phyloP scores from a whole-genome alignment of 2,888 invertebrate genomes.

The Theristus sp. region DNA sequence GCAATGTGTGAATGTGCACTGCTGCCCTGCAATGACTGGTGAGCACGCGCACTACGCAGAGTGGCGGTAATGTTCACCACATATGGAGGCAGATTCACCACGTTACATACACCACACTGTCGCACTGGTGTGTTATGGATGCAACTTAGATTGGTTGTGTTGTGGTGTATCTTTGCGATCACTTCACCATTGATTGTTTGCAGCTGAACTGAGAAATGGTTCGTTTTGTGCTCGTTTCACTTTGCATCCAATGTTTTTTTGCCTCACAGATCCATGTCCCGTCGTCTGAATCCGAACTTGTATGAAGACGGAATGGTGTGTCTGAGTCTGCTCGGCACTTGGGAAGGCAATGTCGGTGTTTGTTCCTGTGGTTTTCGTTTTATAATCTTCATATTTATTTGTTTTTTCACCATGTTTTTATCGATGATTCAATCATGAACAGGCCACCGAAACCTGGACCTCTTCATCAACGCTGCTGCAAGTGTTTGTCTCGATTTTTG shows the following conservation, averaged over 20 bases:
- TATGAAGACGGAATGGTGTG: constrained; percentile 86
- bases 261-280: constrained; percentile 39
- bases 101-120: too few relatives aligned
- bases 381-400: neutral
- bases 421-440: neutral
- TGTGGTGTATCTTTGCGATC: too few relatives aligned
- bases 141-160: too few relatives aligned
- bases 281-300: constrained; percentile 79
- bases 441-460: constrained; percentile 76
- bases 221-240: neutral
- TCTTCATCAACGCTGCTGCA: constrained; percentile 53
- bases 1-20: too few relatives aligned
- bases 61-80: neutral
- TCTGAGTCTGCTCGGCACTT: constrained; percentile 77
- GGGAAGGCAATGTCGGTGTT: constrained; percentile 58
- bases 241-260: neutral
- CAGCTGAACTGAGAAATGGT: neutral
- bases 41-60: neutral
- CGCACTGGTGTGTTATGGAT: too few relatives aligned
- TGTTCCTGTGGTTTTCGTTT: constrained; percentile 2
- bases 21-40: neutral
- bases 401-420: neutral
- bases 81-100: too few relatives aligned
- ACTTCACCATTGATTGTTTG: too few relatives aligned
- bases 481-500: constrained; percentile 79